Evolutionary conservation across 2,888 invertebrate species (phyloP).

Genomic region (Pristionchus entomophagus): DNA sequence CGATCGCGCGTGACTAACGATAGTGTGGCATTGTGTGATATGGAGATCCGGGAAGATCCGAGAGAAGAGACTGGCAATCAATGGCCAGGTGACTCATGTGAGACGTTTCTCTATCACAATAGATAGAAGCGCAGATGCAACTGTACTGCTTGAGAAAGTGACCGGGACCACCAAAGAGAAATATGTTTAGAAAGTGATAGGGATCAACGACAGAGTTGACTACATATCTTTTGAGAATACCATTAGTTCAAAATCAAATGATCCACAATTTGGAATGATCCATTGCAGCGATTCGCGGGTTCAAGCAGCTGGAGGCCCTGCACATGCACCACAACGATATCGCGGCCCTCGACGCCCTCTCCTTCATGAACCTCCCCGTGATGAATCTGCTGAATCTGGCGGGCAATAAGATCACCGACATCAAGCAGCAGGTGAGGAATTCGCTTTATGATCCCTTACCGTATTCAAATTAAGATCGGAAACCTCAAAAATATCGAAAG

Average conservation of each 20-base stretch:
- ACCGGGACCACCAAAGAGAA: background rate
- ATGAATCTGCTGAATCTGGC: constrained; percentile 74
- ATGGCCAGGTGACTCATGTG: background rate
- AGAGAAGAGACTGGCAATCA: constrained; percentile 15
- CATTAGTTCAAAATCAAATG: no score
- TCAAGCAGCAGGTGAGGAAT: constrained; percentile 45
- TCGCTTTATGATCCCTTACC: background rate
- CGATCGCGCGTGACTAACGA: constrained; percentile 22
- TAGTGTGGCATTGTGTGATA: constrained; percentile 32
- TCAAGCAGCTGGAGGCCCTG: constrained; percentile 74
- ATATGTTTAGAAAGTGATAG: background rate
- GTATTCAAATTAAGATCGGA: background rate
- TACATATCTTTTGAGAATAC: background rate
- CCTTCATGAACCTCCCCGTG: constrained; percentile 75
- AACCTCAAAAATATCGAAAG: background rate
- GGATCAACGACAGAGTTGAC: background rate
- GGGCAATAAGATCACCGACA: constrained; percentile 65
- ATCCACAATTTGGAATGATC: constrained; percentile 50
- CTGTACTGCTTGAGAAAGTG: no score
- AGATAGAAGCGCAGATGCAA: no score
- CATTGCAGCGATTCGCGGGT: constrained; percentile 75
- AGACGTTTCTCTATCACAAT: no score
- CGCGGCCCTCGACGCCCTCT: constrained; percentile 67
- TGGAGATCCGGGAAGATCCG: background rate
- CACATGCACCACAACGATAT: constrained; percentile 74